These are phyloP conservation scores for Clivina fossor DNA, from an alignment of 2,888 invertebrate species.

Conservation along the genomic window DNA sequence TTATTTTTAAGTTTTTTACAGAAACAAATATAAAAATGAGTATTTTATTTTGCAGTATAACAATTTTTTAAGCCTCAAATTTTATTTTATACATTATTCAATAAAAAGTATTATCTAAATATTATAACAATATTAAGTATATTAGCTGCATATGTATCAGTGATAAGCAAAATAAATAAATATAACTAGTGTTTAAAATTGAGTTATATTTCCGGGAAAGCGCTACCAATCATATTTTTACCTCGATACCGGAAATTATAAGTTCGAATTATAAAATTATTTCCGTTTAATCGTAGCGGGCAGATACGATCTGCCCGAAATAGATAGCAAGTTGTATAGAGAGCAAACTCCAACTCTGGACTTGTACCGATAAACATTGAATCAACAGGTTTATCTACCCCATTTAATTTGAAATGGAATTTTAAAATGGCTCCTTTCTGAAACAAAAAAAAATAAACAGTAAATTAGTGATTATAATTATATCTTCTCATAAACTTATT, in stretches of 20 bases:
- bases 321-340: conserved; percentile 86
- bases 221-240: conserved; percentile 77
- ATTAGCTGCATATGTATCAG: no score
- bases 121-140: no score
- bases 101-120: no score
- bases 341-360: conserved; percentile 87
- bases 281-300: conserved; percentile 70
- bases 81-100: no score
- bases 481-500: no score
- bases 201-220: conserved; percentile 76
- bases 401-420: conserved; percentile 70
- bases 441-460: conserved; percentile 46
- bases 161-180: no score
- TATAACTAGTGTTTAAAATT: no score
- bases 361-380: conserved; percentile 82
- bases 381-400: conserved; percentile 74
- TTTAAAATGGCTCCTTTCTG: conserved; percentile 80
- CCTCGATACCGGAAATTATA: conserved; percentile 74
- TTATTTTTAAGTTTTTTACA: no score
- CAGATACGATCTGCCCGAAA: conserved; percentile 74
- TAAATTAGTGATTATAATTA: conserved; percentile 9
- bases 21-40: no score
- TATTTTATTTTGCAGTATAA: no score
- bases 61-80: no score
- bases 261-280: conserved; percentile 72